Conservation (phyloP, 2,113 vertebrate genomes). For the Puntigrus tetrazona region DNA sequence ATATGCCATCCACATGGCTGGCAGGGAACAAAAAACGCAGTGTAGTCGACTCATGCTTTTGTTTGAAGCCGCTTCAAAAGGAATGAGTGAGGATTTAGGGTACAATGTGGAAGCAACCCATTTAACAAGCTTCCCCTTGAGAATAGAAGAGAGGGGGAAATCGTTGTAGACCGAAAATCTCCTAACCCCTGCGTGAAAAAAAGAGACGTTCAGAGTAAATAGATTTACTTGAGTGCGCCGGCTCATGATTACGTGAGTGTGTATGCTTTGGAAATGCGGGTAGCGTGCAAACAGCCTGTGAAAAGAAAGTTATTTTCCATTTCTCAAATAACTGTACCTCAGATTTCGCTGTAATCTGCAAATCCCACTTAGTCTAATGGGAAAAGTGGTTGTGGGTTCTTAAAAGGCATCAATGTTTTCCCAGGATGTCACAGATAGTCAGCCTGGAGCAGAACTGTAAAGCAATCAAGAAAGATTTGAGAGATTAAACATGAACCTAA, state of each 20-base stretch:
- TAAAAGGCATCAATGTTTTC: constrained; percentile 58
- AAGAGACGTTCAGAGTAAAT: constrained; percentile 9
- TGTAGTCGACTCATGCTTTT: constrained; percentile 62
- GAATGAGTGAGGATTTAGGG: constrained; percentile 63
- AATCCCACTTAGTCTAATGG: constrained; percentile 59
- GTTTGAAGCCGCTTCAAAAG: constrained; percentile 80
- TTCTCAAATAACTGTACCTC: constrained; percentile 46
- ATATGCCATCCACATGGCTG: constrained; percentile 90
- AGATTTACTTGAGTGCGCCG: constrained; percentile 35
- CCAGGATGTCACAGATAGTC: constrained; percentile 34
- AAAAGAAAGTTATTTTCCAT: constrained; percentile 49
- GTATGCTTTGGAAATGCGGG: not conserved
- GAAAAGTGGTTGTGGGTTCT: constrained; percentile 59
- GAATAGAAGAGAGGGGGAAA: constrained; percentile 32
- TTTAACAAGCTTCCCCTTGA: constrained; percentile 56
- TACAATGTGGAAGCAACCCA: constrained; percentile 72
- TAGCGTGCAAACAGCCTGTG: constrained; percentile 38
- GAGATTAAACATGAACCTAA: constrained; percentile 56
- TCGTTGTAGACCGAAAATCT: constrained; percentile 18
- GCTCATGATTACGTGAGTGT: constrained; percentile 28
- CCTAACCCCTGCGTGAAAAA: not conserved
- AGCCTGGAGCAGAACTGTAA: constrained; percentile 54
- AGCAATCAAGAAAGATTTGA: constrained; percentile 51
- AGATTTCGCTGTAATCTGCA: constrained; percentile 58
- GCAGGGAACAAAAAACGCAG: constrained; percentile 79